Evolutionary conservation across 2,797 vertebrate species (phyloP), one percentile per base, ranked within the genome.

Genomic region (Epinephelus coioides): DNA sequence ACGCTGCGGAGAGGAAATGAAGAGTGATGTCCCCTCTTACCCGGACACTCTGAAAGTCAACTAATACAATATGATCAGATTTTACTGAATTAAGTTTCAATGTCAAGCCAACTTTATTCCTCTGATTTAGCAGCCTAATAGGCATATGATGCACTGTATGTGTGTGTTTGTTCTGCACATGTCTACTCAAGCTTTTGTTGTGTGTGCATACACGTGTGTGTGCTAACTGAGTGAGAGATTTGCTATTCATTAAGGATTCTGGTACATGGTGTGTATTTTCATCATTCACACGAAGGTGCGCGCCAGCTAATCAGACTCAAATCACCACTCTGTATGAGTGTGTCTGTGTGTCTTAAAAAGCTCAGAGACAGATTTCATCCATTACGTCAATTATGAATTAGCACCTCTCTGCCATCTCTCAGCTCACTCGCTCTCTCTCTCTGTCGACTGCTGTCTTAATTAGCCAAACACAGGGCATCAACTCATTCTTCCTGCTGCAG

Each of bases 321-420:
- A 96, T 96, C 95, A 95, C 93, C 89, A 85, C 92, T 57, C 5
- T 84, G 38, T 73, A 47, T 63, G 34, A 49, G 63, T 19, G 27
- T n/a, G 27, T 44, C 23, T 61, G 70, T 73, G 72, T 69, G 51
- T 94, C 95, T 96, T 96, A 96, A 96, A 97, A 97, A 95, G 91
- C 95, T 95, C 94, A 95, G 96, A 95, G 96, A 95, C 95, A 95
- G 92, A 95, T 96, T 95, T 96, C 95, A 96, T 96, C 95, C 95
- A 96, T 97, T 97, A 97, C 94, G 95, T 97, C 97, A 97, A 97
- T 97, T 97, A 97, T 94, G 93, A 95, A 95, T 95, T 95, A 95
- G 95, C 95, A 96, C 95, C 94, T 96, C 92, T 94, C 92, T 87
- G 86, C 88, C 92, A 89, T 94, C 93, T 95, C 95, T 94, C 94